Evolutionary conservation across 2,888 invertebrate genomes (phyloP).

Genomic region (Cantharis lateralis): DNA sequence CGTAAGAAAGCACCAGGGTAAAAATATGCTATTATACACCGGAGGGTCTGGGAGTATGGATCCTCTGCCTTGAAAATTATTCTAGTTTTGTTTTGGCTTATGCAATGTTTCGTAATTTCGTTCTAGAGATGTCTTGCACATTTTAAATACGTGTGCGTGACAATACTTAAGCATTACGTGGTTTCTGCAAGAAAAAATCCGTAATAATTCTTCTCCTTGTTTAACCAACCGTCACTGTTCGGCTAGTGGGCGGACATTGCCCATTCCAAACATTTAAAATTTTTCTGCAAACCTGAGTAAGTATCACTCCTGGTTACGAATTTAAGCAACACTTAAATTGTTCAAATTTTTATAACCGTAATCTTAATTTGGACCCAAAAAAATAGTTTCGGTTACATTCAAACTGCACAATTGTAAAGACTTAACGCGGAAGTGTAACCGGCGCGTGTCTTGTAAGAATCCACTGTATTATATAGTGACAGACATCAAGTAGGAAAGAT

Average conservation of each 20-base stretch:
- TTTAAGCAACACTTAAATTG: background rate
- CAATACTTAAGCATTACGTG: background rate
- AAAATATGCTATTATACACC: no score
- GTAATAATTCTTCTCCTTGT: slow-evolving; percentile 19
- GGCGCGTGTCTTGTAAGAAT: background rate
- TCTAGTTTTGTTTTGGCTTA: background rate
- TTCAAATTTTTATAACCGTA: background rate
- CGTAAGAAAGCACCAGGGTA: no score
- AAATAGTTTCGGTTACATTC: background rate
- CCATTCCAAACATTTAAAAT: slow-evolving; percentile 15
- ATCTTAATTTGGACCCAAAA: background rate
- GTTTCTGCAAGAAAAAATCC: slow-evolving; percentile 16
- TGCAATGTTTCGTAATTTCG: background rate
- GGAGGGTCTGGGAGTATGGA: no score
- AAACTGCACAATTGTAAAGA: background rate
- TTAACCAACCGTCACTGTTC: slow-evolving; percentile 38
- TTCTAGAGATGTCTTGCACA: background rate
- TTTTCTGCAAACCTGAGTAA: background rate
- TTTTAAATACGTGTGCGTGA: slow-evolving; percentile 1
- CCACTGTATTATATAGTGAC: background rate
- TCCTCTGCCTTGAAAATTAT: no score
- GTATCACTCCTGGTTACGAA: background rate
- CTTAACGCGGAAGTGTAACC: background rate
- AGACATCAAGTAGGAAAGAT: background rate
- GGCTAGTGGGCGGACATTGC: slow-evolving; percentile 42